Conservation (phyloP, 2,888 invertebrate species). For the Philereme vetulata region DNA sequence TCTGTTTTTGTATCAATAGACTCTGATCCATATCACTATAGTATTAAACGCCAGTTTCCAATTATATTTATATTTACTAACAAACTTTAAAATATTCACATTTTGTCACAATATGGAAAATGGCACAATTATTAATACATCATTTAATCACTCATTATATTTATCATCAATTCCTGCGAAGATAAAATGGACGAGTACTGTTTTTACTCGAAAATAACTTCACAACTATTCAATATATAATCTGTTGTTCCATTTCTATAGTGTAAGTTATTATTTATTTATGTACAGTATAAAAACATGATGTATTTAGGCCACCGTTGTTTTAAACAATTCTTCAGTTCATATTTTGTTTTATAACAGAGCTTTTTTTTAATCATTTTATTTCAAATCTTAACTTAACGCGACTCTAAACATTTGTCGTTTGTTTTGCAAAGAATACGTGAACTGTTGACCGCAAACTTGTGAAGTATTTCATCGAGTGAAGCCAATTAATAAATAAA, state of each 20-base stretch:
- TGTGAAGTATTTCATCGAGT: not conserved
- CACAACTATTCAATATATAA: not conserved
- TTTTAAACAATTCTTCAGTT: not conserved
- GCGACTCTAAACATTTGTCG: too few species aligned
- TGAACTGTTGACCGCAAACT: too few species aligned
- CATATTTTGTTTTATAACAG: too few species aligned
- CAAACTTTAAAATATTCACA: slow-evolving; percentile 51
- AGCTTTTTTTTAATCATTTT: too few species aligned
- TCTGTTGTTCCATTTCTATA: not conserved
- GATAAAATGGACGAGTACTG: slow-evolving; percentile 74
- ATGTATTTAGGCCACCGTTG: not conserved
- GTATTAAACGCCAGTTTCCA: not conserved
- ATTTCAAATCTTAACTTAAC: too few species aligned
- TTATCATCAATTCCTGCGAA: slow-evolving; percentile 80
- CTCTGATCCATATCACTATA: not conserved
- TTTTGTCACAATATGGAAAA: slow-evolving; percentile 81
- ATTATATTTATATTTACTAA: not conserved
- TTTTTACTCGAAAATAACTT: slow-evolving; percentile 7
- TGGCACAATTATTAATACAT: slow-evolving; percentile 57
- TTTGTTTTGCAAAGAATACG: too few species aligned
- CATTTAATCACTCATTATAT: slow-evolving; percentile 59
- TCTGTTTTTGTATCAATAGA: not conserved
- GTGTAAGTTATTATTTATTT: not conserved
- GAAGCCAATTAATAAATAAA: not conserved
- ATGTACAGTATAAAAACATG: not conserved